Base-by-base conservation (phyloP, 2,888 invertebrate species). In the Acanthoscelides obtectus region DNA sequence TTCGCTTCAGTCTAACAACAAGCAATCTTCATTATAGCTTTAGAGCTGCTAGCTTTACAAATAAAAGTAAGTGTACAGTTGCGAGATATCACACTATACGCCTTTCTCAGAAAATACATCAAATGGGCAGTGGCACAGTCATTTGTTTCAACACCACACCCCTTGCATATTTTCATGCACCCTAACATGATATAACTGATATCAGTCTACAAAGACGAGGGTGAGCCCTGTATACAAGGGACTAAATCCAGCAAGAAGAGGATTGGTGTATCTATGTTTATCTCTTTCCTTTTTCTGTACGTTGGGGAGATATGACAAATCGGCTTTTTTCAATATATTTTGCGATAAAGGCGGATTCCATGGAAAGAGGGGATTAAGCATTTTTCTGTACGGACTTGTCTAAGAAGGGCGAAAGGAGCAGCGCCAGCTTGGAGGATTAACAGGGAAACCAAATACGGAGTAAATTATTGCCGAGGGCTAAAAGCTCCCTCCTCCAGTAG, bases 291-390 rank as follows among this genome's bases (percentile, higher is more conserved):
- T 45, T 45, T 45, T 45, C 17, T 1, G 45, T 45, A 45, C 45
- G 45, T 45, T 63, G 64, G 25, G 66, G 70, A n/a, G 66, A 72
- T 68, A 70, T 69, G 71, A 70, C 66, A 67, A 69, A 73, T 73
- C 73, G 69, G 69, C 66, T 69, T 73, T 74, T 73, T 72, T 69
- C 22, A 45, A 45, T 45, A 45, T 45, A 45, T 45, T 45, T 6
- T 45, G 45, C 5, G 45, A 45, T 45, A 4, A 45, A 45, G 45
- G 45, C 17, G 45, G 45, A 45, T 45, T 45, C 45, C 17, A 45
- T 45, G 45, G 45, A 4, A 45, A 45, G 17, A 45, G 12, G 17
- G 45, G 45, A 45, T 45, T 45, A 12, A 17, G 45, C 5, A 45
- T 45, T 45, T 45, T 45, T 45, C 12, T 45, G 45, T 17, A 45